Percentiles rank a stretch among this genome's conserved stretches.
Evolutionary conservation across 92 coral and sea anemone genomes (phyloP).

Genomic region (Anthopleura xanthogrammica): DNA sequence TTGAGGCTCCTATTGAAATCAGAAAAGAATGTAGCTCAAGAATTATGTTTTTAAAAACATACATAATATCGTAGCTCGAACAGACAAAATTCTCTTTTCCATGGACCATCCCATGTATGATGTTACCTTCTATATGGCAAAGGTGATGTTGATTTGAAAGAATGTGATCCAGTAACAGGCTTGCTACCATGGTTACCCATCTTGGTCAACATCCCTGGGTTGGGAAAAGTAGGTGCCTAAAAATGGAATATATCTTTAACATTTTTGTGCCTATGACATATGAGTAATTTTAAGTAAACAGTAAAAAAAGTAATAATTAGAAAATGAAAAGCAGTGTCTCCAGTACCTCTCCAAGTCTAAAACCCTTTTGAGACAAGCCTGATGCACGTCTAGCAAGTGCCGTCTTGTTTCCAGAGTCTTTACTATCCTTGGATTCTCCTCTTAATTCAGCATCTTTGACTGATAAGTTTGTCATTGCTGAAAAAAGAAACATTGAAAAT

Average conservation of each 20-base stretch:
- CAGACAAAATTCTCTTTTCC: not conserved
- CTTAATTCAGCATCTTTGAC: slow-evolving; percentile 39
- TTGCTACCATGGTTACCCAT: slow-evolving; percentile 21
- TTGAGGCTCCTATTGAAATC: slow-evolving; percentile 26
- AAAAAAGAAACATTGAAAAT: not conserved
- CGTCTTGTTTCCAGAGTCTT: slow-evolving; percentile 36
- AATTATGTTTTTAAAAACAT: not conserved
- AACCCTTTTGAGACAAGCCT: slow-evolving; percentile 29
- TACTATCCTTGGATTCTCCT: slow-evolving; percentile 19
- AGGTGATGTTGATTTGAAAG: slow-evolving; percentile 58
- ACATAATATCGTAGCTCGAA: no score
- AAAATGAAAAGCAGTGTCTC: not conserved
- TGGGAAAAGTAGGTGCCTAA: slow-evolving; percentile 50
- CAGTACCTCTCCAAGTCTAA: slow-evolving; percentile 56
- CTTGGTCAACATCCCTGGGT: slow-evolving; percentile 63
- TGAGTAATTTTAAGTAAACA: no score
- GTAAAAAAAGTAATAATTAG: no score
- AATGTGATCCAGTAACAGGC: slow-evolving; percentile 25
- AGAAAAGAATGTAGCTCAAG: not conserved
- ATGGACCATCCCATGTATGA: not conserved
- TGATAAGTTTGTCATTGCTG: slow-evolving; percentile 41
- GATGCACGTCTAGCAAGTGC: slow-evolving; percentile 67
- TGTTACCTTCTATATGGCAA: slow-evolving; percentile 68
- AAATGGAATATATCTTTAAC: not conserved
- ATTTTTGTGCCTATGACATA: no score